Evolutionary conservation across 1,140 invertebrate species (phyloP), one percentile per base, ranked within the genome.

Genomic region (Cyclina sinensis): DNA sequence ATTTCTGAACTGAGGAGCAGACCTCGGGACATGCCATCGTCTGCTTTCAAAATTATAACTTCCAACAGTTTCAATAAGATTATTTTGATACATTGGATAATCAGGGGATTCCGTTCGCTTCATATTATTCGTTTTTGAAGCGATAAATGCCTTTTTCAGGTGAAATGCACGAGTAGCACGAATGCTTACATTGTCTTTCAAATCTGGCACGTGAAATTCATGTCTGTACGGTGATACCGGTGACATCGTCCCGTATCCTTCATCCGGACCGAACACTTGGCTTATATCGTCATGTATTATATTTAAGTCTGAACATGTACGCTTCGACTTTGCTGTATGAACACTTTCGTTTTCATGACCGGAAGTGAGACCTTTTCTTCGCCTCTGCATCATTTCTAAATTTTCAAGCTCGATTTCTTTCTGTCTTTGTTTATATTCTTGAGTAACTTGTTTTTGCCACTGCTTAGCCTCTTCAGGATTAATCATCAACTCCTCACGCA

Each of bases 161-260:
- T 76, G 43, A 46, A 30, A 88, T 27, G 86, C 16, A 27, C 70
- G 57, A 54, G 86, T 88, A 37, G 59, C 39, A 30, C 86, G 37
- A 27, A 88, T 62, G 70, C 70, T 88, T 0, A 83, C 51, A 21
- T 70, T 35, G 18, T 88, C 51, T 43, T 27, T 88, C 18, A 54
- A 48, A 51, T 51, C 54, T 1, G 46, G 27, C 14, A n/a, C 30
- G 70, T 82, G 21, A 32, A 43, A 74, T 21, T 24, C 21, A 32
- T 73, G 70, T 43, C 54, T 59, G 18, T 32, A 37, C 51, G 65
- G 54, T 54, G 62, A 57, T 27, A 51, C 51, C 21, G 65, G 86
- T 35, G 78, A 82, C 86, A 83, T 88, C 30, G 62, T 88, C 39
- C 83, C 86, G 79, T 82, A 88, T 35, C 86, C 86, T 57, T 70